Base-by-base conservation (phyloP, 2,113 vertebrate genomes). In the Condylura cristata region DNA sequence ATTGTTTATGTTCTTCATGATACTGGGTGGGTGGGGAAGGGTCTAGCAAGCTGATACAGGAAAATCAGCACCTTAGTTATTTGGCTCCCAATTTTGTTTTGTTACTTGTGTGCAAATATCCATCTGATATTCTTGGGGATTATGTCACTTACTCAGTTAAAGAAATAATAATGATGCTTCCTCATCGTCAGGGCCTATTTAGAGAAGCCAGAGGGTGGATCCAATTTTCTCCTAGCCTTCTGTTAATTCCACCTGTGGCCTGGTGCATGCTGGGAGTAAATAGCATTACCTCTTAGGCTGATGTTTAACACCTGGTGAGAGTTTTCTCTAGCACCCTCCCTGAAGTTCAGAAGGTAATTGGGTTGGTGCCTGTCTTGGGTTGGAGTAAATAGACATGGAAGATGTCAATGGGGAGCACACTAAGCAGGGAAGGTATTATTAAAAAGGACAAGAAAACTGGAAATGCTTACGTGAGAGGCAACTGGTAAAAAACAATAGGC, bases 251-350 rank as follows among this genome's bases (percentile, higher is more conserved):
- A 70, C 88, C 72, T 68, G 48, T 46, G 48, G 34, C 82, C 70
- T 30, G 37, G 28, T 34, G 83, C 63, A 34, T 30, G 53, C 94
- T 80, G 83, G 80, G 32, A 80, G 70, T n/a, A 48, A 90, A 93
- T 0, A 68, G 46, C n/a, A 20, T 84, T 70, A 26, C 51, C 51
- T 84, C 79, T 53, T 3, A 1, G 51, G 60, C 2, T 22, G 70
- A 84, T 63, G 51, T 11, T 26, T 66, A 94, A 18, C 17, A 66
- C 79, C 44, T 39, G 22, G 48, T 5, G 60, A 79, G 44, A 41
- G 65, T 79, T 61, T 91, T 8, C 79, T 83, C 71, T 30, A 1
- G 32, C 0, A 32, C 60, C 65, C 66, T 83, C 66, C 68, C 44
- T 66, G 13, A 70, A 56, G 75, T 74, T 75, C 53, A 86, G 80